phyloP scores from a whole-genome alignment of 2,113 vertebrate species.

The Lanius collurio region DNA sequence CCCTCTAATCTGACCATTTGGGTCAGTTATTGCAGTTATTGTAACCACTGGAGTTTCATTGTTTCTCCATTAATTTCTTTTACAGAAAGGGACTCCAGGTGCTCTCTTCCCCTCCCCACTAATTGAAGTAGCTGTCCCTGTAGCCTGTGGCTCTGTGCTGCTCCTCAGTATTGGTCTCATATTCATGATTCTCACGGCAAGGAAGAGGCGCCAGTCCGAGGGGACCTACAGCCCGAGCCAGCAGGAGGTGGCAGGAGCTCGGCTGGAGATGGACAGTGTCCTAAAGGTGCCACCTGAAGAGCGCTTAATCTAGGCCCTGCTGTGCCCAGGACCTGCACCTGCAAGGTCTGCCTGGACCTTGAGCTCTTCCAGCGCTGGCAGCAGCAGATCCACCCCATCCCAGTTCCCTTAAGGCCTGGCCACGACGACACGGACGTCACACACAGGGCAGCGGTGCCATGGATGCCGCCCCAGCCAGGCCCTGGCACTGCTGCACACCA shows the following conservation, averaged over 20 bases:
- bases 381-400: background rate
- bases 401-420: background rate
- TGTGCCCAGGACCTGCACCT: background rate
- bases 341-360: background rate
- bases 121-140: slow-evolving; percentile 88
- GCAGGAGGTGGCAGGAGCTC: slow-evolving; percentile 94
- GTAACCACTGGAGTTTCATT: slow-evolving; percentile 31
- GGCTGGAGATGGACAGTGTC: slow-evolving; percentile 97
- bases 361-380: background rate
- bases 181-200: slow-evolving; percentile 88
- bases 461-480: background rate
- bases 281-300: slow-evolving; percentile 97
- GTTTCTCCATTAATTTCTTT: slow-evolving; percentile 51
- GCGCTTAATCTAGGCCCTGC: slow-evolving; percentile 81
- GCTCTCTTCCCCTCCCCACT: slow-evolving; percentile 79
- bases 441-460: background rate
- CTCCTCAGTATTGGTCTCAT: slow-evolving; percentile 84
- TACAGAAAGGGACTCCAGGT: slow-evolving; percentile 80
- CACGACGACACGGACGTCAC: background rate
- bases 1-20: background rate
- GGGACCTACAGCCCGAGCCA: slow-evolving; percentile 97
- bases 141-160: slow-evolving; percentile 86
- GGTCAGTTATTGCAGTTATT: background rate
- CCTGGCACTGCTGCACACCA: background rate
- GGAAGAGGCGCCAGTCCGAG: slow-evolving; percentile 93